Conservation (phyloP, 2,797 vertebrate species). For the Clarias laeviceps region DNA sequence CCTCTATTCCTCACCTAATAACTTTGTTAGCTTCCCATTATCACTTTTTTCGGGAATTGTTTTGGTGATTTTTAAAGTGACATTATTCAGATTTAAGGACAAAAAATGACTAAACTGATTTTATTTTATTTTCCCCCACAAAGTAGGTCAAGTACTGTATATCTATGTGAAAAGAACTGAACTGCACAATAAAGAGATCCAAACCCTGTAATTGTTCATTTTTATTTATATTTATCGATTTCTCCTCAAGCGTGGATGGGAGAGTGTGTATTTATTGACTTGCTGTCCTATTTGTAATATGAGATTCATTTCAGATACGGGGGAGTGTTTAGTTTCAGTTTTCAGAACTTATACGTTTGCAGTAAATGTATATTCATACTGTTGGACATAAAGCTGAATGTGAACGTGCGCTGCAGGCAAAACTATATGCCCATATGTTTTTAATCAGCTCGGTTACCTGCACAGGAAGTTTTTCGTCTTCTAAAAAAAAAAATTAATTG, state of each 20-base stretch:
- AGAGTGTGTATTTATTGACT: neutral
- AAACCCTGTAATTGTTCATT: constrained; percentile 50
- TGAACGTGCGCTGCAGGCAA: neutral
- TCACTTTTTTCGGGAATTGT: neutral
- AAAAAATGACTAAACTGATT: too few relatives aligned
- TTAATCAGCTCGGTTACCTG: neutral
- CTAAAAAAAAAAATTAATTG: neutral
- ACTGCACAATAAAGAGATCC: constrained; percentile 2
- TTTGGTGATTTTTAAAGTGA: too few relatives aligned
- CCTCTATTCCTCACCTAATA: too few relatives aligned
- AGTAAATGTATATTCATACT: neutral
- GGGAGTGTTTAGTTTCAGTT: neutral
- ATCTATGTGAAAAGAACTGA: neutral
- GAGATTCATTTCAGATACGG: neutral
- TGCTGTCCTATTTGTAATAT: constrained; percentile 6
- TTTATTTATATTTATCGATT: constrained; percentile 43
- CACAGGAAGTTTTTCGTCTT: neutral
- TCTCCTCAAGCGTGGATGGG: neutral
- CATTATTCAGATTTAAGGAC: too few relatives aligned
- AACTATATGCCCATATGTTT: neutral
- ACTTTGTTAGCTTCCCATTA: neutral
- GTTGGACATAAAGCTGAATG: neutral
- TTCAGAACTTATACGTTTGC: neutral
- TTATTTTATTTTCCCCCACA: neutral
- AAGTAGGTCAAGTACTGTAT: neutral